Evolutionary conservation across 2,797 vertebrate genomes (phyloP).

Genomic region (Lepus oiostolus): DNA sequence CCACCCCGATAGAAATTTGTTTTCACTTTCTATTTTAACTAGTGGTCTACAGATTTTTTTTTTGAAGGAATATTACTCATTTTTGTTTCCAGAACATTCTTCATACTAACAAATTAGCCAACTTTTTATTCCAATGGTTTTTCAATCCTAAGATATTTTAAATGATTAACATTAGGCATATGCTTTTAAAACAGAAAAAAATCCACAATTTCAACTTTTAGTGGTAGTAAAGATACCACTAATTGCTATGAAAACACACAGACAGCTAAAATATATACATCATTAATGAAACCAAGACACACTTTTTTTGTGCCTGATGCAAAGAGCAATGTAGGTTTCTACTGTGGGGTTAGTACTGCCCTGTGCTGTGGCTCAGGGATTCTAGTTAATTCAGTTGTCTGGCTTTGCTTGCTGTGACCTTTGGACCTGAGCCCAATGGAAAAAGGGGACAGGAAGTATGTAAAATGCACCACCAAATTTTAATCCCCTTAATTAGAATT

Average conservation of each 20-base stretch:
- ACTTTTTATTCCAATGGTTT: slow-evolving; percentile 20
- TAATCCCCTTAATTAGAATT: not conserved
- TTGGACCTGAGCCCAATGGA: not conserved
- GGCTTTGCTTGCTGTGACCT: not conserved
- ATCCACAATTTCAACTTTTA: not conserved
- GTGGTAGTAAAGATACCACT: not conserved
- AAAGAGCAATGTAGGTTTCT: not conserved
- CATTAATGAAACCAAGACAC: not conserved
- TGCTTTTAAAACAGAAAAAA: not conserved
- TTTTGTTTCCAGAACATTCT: not conserved
- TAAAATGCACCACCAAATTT: not conserved
- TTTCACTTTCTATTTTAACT: not conserved
- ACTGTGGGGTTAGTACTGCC: too few species aligned
- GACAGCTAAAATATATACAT: not conserved
- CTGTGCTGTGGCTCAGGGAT: not conserved
- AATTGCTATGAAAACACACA: not conserved
- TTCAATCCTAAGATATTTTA: slow-evolving; percentile 12
- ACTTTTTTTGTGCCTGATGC: not conserved
- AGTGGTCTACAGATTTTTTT: not conserved
- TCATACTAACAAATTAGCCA: not conserved
- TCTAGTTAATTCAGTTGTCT: not conserved
- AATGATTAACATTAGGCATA: not conserved
- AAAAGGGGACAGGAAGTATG: not conserved
- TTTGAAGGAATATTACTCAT: not conserved
- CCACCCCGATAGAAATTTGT: not conserved